Percentiles rank a stretch among this genome's conserved stretches.
Conservation (phyloP, 2,888 invertebrate genomes). For the Lepidocyrtinus sp. region DNA sequence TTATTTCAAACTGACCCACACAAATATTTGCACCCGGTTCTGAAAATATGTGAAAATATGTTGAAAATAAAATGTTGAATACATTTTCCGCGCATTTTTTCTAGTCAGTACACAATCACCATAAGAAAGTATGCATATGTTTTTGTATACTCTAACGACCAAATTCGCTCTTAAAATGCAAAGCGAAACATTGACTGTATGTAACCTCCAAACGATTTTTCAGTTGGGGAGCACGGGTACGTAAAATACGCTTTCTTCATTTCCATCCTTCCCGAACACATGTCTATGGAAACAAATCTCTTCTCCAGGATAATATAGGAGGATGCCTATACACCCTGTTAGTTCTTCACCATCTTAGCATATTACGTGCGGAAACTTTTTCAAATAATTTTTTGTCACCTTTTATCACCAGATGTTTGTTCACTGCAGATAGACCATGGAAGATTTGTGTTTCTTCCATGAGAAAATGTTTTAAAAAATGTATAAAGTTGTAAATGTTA, state of each 20-base stretch:
- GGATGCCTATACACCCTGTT: background rate
- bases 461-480: background rate
- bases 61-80: background rate
- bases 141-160: background rate
- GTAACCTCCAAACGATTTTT: background rate
- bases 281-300: too few relatives aligned
- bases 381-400: conserved; percentile 7
- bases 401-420: conserved; percentile 45
- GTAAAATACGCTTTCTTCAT: background rate
- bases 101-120: too few relatives aligned
- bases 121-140: background rate
- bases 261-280: too few relatives aligned
- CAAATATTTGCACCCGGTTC: too few relatives aligned
- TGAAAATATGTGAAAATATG: background rate
- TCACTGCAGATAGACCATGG: conserved; percentile 37
- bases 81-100: background rate
- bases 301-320: background rate
- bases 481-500: background rate
- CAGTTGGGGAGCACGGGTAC: background rate
- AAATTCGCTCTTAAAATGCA: conserved; percentile 2
- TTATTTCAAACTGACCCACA: too few relatives aligned
- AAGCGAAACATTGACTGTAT: background rate
- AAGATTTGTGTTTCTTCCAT: conserved; percentile 37
- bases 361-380: background rate
- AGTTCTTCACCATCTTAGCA: background rate